Percentiles rank a stretch among this genome's conserved stretches.
Evolutionary conservation across 1,140 invertebrate genomes (phyloP).

Genomic region (Leptonema lineaticorne): DNA sequence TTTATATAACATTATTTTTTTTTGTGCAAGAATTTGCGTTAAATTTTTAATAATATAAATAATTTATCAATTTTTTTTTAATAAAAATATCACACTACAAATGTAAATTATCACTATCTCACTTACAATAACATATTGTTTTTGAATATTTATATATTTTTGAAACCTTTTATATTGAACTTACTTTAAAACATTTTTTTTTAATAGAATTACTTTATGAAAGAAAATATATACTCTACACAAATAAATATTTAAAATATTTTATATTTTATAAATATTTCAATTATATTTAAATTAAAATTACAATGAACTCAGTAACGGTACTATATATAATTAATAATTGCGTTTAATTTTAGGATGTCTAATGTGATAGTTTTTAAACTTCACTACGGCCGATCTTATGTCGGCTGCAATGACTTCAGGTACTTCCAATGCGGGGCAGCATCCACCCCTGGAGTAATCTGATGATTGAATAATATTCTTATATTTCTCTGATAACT

Average conservation of each 20-base stretch:
- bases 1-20: no score
- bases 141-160: no score
- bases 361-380: constrained; percentile 29
- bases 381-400: constrained; percentile 47
- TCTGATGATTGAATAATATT: constrained; percentile 67
- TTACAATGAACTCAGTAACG: neutral
- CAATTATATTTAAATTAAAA: neutral
- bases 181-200: neutral
- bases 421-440: constrained; percentile 80
- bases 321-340: no score
- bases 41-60: no score
- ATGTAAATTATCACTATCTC: no score
- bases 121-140: no score
- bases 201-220: neutral
- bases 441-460: constrained; percentile 74
- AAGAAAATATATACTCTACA: neutral
- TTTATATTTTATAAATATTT: neutral
- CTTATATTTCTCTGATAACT: constrained; percentile 60
- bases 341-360: neutral
- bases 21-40: no score
- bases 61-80: no score
- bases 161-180: no score
- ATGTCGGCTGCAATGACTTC: constrained; percentile 66
- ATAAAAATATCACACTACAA: no score
- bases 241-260: neutral